Evolutionary conservation across 1,140 invertebrate species (phyloP).

Genomic region (Dendrolimus punctatus): DNA sequence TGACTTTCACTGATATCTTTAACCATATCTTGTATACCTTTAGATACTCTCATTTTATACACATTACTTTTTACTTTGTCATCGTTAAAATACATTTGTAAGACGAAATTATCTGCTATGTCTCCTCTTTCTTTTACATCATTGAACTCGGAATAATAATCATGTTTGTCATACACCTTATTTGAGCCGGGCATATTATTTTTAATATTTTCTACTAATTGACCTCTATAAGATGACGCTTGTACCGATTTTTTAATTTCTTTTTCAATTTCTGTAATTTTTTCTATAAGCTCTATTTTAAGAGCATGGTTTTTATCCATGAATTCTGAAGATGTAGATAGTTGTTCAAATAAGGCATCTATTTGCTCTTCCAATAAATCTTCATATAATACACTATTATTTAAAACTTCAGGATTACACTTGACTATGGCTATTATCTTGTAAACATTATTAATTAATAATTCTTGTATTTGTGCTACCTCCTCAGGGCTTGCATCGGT

Average conservation of each 20-base stretch:
- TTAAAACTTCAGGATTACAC: conserved; percentile 26
- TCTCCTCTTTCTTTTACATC: conserved; percentile 36
- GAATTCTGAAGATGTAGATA: conserved; percentile 34
- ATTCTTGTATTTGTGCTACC: conserved; percentile 20
- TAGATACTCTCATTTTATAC: conserved; percentile 34
- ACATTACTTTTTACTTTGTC: conserved; percentile 27
- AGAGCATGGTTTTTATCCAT: conserved; percentile 23
- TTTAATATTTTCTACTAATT: conserved; percentile 26
- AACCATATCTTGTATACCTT: conserved; percentile 24
- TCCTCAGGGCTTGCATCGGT: conserved; percentile 16
- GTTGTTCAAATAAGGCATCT: conserved; percentile 28
- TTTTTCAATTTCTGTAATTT: conserved; percentile 26
- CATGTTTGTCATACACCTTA: conserved; percentile 5
- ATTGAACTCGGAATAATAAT: conserved; percentile 18
- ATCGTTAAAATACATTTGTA: conserved; percentile 27
- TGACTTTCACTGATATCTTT: conserved; percentile 26
- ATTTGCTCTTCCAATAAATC: conserved; percentile 44
- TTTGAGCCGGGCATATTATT: conserved; percentile 17
- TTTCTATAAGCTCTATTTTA: conserved; percentile 39
- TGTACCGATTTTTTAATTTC: conserved; percentile 14
- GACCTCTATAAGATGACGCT: conserved; percentile 27
- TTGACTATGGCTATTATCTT: conserved; percentile 36
- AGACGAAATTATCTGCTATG: conserved; percentile 37
- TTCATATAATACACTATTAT: conserved; percentile 36
- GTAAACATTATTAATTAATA: conserved; percentile 39